Conservation (phyloP, 2,113 vertebrate species). For the Microcebus jonahi region DNA sequence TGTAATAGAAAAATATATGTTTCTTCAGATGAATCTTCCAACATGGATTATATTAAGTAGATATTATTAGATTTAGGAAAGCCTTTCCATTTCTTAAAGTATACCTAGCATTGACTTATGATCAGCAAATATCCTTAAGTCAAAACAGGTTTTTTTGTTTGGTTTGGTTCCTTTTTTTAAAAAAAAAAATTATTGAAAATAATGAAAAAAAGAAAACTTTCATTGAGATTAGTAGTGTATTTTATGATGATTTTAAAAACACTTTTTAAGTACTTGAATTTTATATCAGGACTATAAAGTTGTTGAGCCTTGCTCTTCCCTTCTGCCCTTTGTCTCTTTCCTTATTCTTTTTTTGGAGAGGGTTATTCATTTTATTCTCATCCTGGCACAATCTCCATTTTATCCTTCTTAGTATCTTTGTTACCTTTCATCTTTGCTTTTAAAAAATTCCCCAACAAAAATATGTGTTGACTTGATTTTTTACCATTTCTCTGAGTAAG, state of each 20-base stretch:
- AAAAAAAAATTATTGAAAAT: conserved; percentile 71
- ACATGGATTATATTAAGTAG: not conserved
- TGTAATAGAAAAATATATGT: not conserved
- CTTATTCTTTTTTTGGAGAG: not conserved
- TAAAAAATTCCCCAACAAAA: not conserved
- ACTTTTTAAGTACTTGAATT: conserved; percentile 88
- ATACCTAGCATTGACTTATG: conserved; percentile 13
- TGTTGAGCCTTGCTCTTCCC: conserved; percentile 60
- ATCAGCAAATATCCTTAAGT: conserved; percentile 81
- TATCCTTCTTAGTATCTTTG: not conserved
- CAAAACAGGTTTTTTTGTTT: conserved; percentile 50
- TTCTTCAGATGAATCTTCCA: conserved; percentile 15
- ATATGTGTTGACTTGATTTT: conserved; percentile 76
- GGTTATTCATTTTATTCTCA: conserved; percentile 41
- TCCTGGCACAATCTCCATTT: not conserved
- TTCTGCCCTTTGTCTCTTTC: not conserved
- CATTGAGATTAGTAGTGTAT: conserved; percentile 65
- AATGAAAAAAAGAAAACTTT: conserved; percentile 64
- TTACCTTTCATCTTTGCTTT: not conserved
- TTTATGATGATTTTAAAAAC: conserved; percentile 74
- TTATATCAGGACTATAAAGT: conserved; percentile 84
- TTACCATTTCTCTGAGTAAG: conserved; percentile 76
- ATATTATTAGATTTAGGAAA: not conserved
- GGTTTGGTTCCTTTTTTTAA: conserved; percentile 55
- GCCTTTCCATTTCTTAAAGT: not conserved